Conservation (phyloP, 2,113 vertebrate species). For the Neoarius graeffei region DNA sequence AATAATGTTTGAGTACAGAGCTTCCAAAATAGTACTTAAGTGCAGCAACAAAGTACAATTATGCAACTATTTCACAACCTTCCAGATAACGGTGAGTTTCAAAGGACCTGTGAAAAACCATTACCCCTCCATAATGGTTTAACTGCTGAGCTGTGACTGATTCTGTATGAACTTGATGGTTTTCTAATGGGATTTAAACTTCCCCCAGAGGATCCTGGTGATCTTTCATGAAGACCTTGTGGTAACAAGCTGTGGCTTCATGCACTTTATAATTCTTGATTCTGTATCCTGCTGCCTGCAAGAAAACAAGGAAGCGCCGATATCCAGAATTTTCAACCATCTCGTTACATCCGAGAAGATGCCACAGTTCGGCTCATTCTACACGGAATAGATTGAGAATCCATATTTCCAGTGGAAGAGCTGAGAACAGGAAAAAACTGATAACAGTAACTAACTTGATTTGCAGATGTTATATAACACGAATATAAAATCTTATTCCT, state of each 20-base stretch:
- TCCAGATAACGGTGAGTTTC: not conserved
- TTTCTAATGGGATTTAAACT: slow-evolving; percentile 19
- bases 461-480: not conserved
- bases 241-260: slow-evolving; percentile 12
- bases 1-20: too few species aligned
- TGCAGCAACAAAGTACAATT: not conserved
- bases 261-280: not conserved
- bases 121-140: not conserved
- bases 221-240: slow-evolving; percentile 8
- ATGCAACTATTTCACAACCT: not conserved
- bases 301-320: not conserved
- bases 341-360: not conserved
- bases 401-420: not conserved
- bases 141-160: not conserved
- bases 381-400: not conserved
- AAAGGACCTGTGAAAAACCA: not conserved
- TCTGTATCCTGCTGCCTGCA: not conserved
- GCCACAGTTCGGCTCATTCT: not conserved
- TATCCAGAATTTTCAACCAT: not conserved
- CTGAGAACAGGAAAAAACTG: not conserved
- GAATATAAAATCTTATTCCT: not conserved
- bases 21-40: too few species aligned
- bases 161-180: not conserved
- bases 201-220: not conserved
- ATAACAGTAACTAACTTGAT: not conserved